Evolutionary conservation across 1,140 invertebrate genomes (phyloP).

Genomic region (Drosophila bocki): DNA sequence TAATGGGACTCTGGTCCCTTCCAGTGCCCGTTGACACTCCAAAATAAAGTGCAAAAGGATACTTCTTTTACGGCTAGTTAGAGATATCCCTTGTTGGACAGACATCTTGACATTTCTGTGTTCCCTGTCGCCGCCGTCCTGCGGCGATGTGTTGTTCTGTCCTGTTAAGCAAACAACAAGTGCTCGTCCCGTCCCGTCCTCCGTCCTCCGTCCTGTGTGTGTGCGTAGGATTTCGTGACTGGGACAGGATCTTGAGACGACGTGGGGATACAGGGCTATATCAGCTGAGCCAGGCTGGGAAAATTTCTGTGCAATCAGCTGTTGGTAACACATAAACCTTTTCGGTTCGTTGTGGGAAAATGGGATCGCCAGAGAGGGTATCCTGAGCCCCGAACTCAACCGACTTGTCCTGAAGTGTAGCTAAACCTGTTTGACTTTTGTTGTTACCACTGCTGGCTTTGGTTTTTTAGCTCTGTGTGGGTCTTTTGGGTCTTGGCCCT

Average conservation of each 20-base stretch:
- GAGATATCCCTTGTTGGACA: slow-evolving; percentile 74
- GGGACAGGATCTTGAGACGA: slow-evolving; percentile 31
- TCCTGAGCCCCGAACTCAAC: neutral
- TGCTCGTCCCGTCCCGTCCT: slow-evolving; percentile 17
- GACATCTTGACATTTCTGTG: slow-evolving; percentile 77
- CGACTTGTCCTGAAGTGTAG: slow-evolving; percentile 61
- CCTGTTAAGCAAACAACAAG: slow-evolving; percentile 75
- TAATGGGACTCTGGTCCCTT: slow-evolving; percentile 64
- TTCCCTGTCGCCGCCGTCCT: slow-evolving; percentile 73
- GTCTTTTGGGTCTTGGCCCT: slow-evolving; percentile 20
- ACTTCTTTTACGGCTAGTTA: slow-evolving; percentile 79
- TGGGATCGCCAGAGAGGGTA: slow-evolving; percentile 21
- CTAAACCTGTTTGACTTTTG: slow-evolving; percentile 82
- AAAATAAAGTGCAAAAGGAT: slow-evolving; percentile 78
- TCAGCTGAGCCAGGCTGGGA: slow-evolving; percentile 78
- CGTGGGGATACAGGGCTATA: slow-evolving; percentile 28
- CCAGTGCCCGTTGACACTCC: slow-evolving; percentile 68
- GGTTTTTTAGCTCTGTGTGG: slow-evolving; percentile 46
- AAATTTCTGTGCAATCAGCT: slow-evolving; percentile 80
- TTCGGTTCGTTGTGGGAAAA: slow-evolving; percentile 65
- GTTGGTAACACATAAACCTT: slow-evolving; percentile 50
- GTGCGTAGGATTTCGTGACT: slow-evolving; percentile 9
- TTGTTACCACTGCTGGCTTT: slow-evolving; percentile 55
- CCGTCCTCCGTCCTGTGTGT: slow-evolving; percentile 10
- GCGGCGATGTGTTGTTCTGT: slow-evolving; percentile 60